Evolutionary conservation across 2,888 invertebrate genomes (phyloP).

Genomic region (Sarcophaga caerulescens): DNA sequence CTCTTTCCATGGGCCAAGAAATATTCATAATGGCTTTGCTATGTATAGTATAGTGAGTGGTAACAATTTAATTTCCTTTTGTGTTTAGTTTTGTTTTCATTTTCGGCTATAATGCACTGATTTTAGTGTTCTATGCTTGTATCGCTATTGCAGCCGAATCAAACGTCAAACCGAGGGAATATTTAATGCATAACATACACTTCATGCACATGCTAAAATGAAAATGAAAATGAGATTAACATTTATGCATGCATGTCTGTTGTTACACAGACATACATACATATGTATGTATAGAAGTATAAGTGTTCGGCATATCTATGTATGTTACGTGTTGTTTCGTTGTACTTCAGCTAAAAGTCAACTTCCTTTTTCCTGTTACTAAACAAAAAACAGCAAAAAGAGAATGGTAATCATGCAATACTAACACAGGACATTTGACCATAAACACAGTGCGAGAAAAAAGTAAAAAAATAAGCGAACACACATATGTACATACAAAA

Average conservation of each 20-base stretch:
- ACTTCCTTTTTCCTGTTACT: slow-evolving; percentile 64
- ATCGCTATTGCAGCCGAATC: slow-evolving; percentile 7
- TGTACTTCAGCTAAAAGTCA: slow-evolving; percentile 50
- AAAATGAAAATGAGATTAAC: slow-evolving; percentile 9
- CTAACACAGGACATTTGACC: slow-evolving; percentile 38
- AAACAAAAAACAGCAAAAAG: slow-evolving; percentile 31
- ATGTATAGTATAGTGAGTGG: slow-evolving; percentile 31
- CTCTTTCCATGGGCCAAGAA: not conserved
- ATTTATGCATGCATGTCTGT: not conserved
- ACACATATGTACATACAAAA: not conserved
- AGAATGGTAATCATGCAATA: not conserved
- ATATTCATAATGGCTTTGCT: not conserved
- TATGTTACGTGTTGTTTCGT: not conserved
- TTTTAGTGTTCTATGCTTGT: slow-evolving; percentile 17
- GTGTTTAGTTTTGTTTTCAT: not conserved
- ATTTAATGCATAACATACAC: slow-evolving; percentile 18
- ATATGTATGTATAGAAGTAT: too few relatives aligned
- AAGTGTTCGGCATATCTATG: not conserved
- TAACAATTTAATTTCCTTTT: slow-evolving; percentile 64
- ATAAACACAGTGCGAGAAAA: slow-evolving; percentile 6
- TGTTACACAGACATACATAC: too few relatives aligned
- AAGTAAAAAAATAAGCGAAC: slow-evolving; percentile 16
- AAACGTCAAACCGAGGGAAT: slow-evolving; percentile 12
- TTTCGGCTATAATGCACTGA: slow-evolving; percentile 7
- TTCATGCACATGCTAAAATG: not conserved